Conservation (phyloP, 2,888 invertebrate genomes). For the Drosophila macrospina region DNA sequence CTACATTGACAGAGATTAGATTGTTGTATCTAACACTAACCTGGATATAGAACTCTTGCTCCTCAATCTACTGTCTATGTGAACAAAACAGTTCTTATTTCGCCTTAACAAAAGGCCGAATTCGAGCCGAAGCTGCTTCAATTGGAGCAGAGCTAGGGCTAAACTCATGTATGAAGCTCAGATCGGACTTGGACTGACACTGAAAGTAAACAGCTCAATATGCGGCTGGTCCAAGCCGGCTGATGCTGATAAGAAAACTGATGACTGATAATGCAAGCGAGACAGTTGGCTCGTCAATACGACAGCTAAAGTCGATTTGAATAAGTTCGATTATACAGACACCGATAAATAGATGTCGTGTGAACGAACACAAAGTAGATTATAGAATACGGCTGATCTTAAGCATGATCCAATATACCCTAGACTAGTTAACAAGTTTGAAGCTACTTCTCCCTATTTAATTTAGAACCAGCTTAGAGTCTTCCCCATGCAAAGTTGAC, state of each 20-base stretch:
- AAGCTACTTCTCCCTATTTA: too few species aligned
- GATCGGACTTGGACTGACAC: not conserved
- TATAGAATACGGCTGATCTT: too few species aligned
- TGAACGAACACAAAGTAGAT: too few species aligned
- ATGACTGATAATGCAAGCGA: slow-evolving; percentile 20
- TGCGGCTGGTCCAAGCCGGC: not conserved
- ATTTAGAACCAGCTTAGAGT: not conserved
- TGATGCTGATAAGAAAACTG: slow-evolving; percentile 22
- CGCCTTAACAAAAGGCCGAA: not conserved
- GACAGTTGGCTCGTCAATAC: not conserved
- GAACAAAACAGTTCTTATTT: slow-evolving; percentile 1
- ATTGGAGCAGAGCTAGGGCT: not conserved
- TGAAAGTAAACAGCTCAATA: slow-evolving; percentile 1
- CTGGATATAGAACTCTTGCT: slow-evolving; percentile 19
- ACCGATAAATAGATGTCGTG: too few species aligned
- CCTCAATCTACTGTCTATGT: not conserved
- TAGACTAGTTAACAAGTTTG: too few species aligned
- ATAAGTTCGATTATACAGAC: not conserved
- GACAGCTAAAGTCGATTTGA: slow-evolving; percentile 9
- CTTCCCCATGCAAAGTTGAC: not conserved
- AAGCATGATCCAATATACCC: too few species aligned
- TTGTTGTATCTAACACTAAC: slow-evolving; percentile 35
- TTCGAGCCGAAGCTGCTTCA: not conserved
- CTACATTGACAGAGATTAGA: slow-evolving; percentile 43
- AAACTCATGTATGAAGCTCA: slow-evolving; percentile 15